Evolutionary conservation across 2,113 vertebrate genomes (phyloP).

Genomic region (Pelodiscus sinensis): DNA sequence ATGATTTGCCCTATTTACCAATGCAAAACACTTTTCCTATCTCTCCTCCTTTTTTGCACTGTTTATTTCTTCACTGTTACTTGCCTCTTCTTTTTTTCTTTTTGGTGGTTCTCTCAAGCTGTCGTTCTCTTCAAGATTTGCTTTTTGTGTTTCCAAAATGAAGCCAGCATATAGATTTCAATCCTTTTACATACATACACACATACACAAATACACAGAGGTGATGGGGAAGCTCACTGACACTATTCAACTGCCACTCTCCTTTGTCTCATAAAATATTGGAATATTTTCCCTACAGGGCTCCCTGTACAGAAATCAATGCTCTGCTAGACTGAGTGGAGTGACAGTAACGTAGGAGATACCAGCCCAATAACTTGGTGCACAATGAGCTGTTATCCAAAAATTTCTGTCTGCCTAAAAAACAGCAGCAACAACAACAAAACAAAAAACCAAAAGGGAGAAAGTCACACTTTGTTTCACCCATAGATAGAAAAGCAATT

Average conservation of each 20-base stretch:
- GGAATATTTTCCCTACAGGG: slow-evolving; percentile 27
- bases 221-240: neutral
- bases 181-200: neutral
- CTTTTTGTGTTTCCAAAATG: neutral
- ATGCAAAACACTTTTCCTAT: neutral
- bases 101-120: neutral
- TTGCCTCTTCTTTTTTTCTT: neutral
- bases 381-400: slow-evolving; percentile 35
- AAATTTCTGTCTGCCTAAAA: slow-evolving; percentile 21
- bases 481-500: neutral
- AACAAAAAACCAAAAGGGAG: neutral
- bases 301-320: slow-evolving; percentile 67
- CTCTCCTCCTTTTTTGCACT: neutral
- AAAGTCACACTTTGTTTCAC: slow-evolving; percentile 22
- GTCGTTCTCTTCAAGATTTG: neutral
- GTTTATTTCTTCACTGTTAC: neutral
- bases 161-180: neutral
- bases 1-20: neutral
- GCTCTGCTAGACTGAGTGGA: slow-evolving; percentile 66
- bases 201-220: neutral
- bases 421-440: neutral
- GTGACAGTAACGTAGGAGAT: slow-evolving; percentile 26
- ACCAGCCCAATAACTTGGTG: neutral
- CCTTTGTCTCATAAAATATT: slow-evolving; percentile 65
- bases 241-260: neutral